Evolutionary conservation across 2,797 vertebrate species (phyloP).

Genomic region (Sorex maritimensis): DNA sequence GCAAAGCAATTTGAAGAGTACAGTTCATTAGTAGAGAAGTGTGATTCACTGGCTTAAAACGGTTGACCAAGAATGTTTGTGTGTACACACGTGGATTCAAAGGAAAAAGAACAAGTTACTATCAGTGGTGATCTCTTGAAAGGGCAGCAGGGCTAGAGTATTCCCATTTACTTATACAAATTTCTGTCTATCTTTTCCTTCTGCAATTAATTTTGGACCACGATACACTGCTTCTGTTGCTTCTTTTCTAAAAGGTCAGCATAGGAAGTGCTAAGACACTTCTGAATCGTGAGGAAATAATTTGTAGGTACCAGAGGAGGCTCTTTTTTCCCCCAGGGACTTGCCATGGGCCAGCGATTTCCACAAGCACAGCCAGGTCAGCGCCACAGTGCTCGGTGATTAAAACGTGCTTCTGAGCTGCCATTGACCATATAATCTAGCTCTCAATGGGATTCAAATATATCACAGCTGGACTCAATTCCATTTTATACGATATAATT

Average conservation of each 20-base stretch:
- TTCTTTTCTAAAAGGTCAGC: neutral
- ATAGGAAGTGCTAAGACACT: neutral
- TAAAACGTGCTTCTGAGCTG: constrained; percentile 60
- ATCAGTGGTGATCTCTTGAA: neutral
- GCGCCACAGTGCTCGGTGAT: neutral
- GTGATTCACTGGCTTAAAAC: neutral
- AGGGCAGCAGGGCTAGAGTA: neutral
- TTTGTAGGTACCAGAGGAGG: neutral
- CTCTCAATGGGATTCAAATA: constrained; percentile 63
- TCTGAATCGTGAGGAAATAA: neutral
- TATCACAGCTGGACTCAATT: constrained; percentile 62
- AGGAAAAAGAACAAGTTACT: neutral
- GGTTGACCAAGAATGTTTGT: neutral
- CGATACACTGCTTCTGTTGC: neutral
- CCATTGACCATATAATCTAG: constrained; percentile 72
- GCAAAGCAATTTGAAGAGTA: neutral
- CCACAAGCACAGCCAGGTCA: neutral
- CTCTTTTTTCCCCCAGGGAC: neutral
- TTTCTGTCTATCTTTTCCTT: neutral
- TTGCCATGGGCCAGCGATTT: neutral
- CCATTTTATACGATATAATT: constrained; percentile 62
- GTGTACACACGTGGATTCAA: neutral
- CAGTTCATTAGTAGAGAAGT: neutral
- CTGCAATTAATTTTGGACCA: neutral
- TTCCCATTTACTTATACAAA: neutral